Percentiles rank a stretch among this genome's conserved stretches.
These are phyloP conservation scores for Didymodactylos carnosus DNA, from an alignment of 2,888 invertebrate genomes.

Conservation along the genomic window DNA sequence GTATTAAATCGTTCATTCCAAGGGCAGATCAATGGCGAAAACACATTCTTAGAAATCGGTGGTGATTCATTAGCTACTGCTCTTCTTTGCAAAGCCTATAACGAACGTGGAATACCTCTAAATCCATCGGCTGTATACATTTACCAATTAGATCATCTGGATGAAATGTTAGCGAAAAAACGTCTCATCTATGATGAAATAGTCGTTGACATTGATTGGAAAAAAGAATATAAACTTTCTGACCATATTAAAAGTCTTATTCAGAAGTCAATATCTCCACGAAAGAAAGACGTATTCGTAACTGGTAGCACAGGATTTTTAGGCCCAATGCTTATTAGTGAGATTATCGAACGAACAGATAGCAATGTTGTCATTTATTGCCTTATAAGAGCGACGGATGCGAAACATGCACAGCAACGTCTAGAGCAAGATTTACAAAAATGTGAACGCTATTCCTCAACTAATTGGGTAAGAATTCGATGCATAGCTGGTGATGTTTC, in stretches of 20 bases:
- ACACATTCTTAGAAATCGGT: neutral
- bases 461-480: neutral
- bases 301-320: neutral
- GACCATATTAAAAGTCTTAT: neutral
- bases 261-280: neutral
- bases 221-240: neutral
- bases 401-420: neutral
- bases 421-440: neutral
- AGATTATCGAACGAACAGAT: neutral
- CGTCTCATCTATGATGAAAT: neutral
- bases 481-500: neutral
- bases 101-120: neutral
- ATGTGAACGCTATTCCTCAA: neutral
- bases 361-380: neutral
- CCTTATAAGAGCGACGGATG: neutral
- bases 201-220: neutral
- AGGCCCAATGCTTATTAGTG: neutral
- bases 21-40: neutral
- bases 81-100: neutral
- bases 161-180: neutral
- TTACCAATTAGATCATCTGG: neutral
- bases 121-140: neutral
- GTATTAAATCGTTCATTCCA: neutral
- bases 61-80: neutral
- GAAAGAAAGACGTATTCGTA: neutral